Evolutionary conservation across 2,888 invertebrate species (phyloP).

Genomic region (Drosophila paranaensis): DNA sequence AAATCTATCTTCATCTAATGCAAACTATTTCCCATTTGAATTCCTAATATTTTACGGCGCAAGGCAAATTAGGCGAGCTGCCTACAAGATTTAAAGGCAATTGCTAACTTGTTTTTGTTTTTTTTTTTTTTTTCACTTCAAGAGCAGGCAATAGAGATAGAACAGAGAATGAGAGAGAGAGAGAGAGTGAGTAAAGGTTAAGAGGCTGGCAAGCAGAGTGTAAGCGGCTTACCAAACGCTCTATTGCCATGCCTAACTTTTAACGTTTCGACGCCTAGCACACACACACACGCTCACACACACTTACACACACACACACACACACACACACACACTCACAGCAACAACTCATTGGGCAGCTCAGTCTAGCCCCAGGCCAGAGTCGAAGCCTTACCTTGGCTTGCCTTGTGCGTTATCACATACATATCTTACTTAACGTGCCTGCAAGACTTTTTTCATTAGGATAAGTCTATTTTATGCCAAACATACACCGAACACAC

Average conservation of each 20-base stretch:
- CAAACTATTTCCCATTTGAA: conserved; percentile 59
- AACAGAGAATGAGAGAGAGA: neutral
- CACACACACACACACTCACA: neutral
- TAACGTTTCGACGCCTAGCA: conserved; percentile 66
- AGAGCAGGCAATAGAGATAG: neutral
- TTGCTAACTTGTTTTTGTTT: conserved; percentile 30
- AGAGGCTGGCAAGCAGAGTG: neutral
- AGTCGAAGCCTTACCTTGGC: conserved; percentile 7
- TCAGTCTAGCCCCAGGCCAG: conserved; percentile 11
- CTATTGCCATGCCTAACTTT: conserved; percentile 72
- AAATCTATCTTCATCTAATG: neutral
- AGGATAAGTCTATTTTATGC: conserved; percentile 79
- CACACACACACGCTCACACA: neutral
- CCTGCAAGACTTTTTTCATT: conserved; percentile 78
- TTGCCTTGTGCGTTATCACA: conserved; percentile 63
- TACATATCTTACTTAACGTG: conserved; percentile 77
- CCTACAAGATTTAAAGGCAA: conserved; percentile 42
- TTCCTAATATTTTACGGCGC: conserved; percentile 49
- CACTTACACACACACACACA: neutral
- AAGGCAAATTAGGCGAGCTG: conserved; percentile 36
- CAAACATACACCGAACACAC: conserved; percentile 54
- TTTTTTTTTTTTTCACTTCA: conserved; percentile 11
- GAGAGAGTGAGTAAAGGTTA: neutral
- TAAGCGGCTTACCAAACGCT: conserved; percentile 70
- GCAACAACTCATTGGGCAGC: conserved; percentile 16